Conservation (phyloP, 30 jellyfish, hydroid and myxozoan species). For the Cassiopea andromeda region DNA sequence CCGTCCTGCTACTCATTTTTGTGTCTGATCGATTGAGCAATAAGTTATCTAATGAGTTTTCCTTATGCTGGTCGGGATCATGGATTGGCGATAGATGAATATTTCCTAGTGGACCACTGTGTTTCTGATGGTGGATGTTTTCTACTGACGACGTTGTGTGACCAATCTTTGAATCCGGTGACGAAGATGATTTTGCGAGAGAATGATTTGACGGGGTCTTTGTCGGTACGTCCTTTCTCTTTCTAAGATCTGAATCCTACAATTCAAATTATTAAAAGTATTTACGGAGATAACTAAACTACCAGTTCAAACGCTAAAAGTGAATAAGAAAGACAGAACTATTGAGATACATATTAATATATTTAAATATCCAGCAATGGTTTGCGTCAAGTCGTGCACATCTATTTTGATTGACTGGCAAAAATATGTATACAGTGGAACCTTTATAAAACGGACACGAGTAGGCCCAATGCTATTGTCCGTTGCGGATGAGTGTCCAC, state of each 20-base stretch:
- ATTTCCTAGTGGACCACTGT: constrained; percentile 40
- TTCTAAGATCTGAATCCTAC: constrained; percentile 42
- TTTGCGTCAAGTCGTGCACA: too few species aligned
- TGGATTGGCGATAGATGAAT: constrained; percentile 65
- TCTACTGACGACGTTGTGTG: constrained; percentile 31
- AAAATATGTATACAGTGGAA: too few species aligned
- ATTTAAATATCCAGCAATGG: too few species aligned
- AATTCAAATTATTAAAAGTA: background rate
- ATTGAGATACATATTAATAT: too few species aligned
- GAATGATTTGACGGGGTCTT: constrained; percentile 45
- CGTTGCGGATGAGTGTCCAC: too few species aligned
- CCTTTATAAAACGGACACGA: too few species aligned
- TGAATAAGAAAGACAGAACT: too few species aligned
- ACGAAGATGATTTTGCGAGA: constrained; percentile 45
- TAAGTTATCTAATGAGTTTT: constrained; percentile 17
- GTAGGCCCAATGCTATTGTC: too few species aligned
- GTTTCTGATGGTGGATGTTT: constrained; percentile 47
- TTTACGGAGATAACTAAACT: too few species aligned
- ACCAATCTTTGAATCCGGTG: constrained; percentile 65
- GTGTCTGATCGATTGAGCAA: constrained; percentile 77
- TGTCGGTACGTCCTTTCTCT: constrained; percentile 37
- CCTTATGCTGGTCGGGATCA: constrained; percentile 59
- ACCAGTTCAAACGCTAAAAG: too few species aligned
- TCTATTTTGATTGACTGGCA: too few species aligned
- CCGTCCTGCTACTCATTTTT: constrained; percentile 67